These are phyloP conservation scores for Coptodon bakossiorum DNA, from an alignment of 2,113 vertebrate species.

Conservation along the genomic window DNA sequence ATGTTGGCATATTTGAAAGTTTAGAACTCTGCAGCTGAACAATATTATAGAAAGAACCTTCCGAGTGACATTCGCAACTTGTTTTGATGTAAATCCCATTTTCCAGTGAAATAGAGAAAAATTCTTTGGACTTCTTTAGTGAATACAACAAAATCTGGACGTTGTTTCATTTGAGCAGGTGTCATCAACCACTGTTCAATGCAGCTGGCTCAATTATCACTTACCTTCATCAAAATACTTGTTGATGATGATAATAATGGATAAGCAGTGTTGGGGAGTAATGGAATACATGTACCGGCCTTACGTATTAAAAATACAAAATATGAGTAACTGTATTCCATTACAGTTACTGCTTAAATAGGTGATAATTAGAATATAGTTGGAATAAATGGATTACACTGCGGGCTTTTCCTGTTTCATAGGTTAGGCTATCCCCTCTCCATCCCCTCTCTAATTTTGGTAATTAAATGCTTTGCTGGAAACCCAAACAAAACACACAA, in stretches of 20 bases:
- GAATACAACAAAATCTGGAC: not conserved
- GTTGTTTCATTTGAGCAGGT: not conserved
- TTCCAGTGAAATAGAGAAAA: not conserved
- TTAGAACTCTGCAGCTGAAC: not conserved
- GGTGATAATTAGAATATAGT: not conserved
- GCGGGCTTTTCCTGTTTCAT: not conserved
- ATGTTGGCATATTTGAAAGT: not conserved
- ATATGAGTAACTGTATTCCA: not conserved
- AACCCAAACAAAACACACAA: not conserved
- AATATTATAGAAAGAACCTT: not conserved
- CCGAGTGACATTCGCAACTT: rapidly evolving
- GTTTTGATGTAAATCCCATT: not conserved
- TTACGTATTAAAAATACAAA: not conserved
- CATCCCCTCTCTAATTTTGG: not conserved
- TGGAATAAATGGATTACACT: not conserved
- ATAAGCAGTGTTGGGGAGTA: not conserved
- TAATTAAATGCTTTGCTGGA: not conserved
- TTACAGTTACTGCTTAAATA: not conserved
- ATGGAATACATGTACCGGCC: not conserved
- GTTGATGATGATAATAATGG: not conserved
- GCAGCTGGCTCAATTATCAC: rapidly evolving
- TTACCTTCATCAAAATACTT: not conserved
- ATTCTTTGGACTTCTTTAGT: not conserved
- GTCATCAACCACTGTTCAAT: not conserved
- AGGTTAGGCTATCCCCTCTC: not conserved